Base-by-base conservation (phyloP, 2,113 vertebrate species). In the Seriola quinqueradiata region DNA sequence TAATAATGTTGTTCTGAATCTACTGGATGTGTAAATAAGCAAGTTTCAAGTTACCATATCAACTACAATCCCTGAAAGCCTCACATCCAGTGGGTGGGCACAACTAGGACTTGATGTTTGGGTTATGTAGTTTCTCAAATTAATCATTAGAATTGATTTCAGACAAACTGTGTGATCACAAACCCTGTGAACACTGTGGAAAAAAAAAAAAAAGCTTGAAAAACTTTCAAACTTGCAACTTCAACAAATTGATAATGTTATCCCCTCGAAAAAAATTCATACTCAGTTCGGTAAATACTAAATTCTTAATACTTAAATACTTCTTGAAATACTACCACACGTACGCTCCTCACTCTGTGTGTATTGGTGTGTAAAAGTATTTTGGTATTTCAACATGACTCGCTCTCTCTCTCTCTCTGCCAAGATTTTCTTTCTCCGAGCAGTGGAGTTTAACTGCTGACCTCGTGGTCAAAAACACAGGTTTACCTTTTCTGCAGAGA, bases 361-460 rank as follows among this genome's bases (percentile, higher is more conserved):
- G 67, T 55, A 50, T 68, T 21, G 21, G n/a, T 19, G 60, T 44
- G 19, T 23, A 21, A 25, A 75, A 6, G 1, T 58, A n/a, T 68
- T 77, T 23, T 46, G 25, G 63, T 21, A 44, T 69, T 74, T 36
- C n/a, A 46, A 60, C 36, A 55, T 25, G 69, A 77, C n/a, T 77
- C 68, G 55, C 25, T 42, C 36, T 5, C 38, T 48, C 36, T 5
- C 38, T 48, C 34, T 7, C 38, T 25, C 63, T 74, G 75, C 70
- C 66, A 75, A 77, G 11, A 19, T 36, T 40, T 60, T 67, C 40
- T 23, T 42, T 54, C 48, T 69, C 69, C 61, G 28, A 82, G 75
- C 52, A 0, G 9, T 3, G 8, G 32, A 28, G 44, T 82, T 67
- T 46, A 81, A 28, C 42, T 58, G 9, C 50, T 61, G 48, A 79